phyloP scores from a whole-genome alignment of 2,888 invertebrate species.

The Agonum fuliginosum region DNA sequence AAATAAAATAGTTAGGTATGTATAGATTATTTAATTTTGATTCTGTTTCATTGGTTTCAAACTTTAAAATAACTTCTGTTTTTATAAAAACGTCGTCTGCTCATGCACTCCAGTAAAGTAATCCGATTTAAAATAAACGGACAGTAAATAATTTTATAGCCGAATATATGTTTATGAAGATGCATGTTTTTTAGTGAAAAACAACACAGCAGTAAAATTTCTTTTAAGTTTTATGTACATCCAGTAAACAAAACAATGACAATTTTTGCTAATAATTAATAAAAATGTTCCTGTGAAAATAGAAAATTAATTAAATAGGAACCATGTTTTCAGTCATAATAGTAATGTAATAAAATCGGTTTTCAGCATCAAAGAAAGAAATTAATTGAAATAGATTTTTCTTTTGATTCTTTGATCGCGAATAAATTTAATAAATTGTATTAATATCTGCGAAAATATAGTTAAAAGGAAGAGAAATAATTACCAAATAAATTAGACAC shows the following conservation, averaged over 20 bases:
- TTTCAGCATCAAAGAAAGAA: slow-evolving; percentile 21
- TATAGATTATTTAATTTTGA: too few relatives aligned
- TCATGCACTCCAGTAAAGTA: slow-evolving; percentile 1
- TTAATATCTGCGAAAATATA: not conserved
- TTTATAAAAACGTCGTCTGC: slow-evolving; percentile 2
- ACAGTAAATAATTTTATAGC: slow-evolving; percentile 26
- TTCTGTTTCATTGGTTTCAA: too few relatives aligned
- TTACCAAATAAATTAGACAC: too few relatives aligned
- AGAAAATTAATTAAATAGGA: slow-evolving; percentile 4
- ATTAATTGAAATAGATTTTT: not conserved
- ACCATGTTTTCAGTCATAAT: not conserved
- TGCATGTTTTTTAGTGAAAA: slow-evolving; percentile 3
- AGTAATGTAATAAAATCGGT: slow-evolving; percentile 29
- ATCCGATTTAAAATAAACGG: slow-evolving; percentile 3
- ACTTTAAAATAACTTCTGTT: not conserved
- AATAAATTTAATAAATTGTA: slow-evolving; percentile 16
- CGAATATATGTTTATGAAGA: not conserved
- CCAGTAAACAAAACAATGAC: too few relatives aligned
- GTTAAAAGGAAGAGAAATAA: not conserved
- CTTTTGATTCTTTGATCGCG: slow-evolving; percentile 2
- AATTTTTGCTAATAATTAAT: too few relatives aligned
- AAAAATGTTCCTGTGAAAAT: too few relatives aligned
- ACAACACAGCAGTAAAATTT: too few relatives aligned
- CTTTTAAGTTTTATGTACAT: too few relatives aligned
- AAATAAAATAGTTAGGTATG: too few relatives aligned